Conservation (phyloP, 1,140 invertebrate species). For the Nylanderia fulva region DNA sequence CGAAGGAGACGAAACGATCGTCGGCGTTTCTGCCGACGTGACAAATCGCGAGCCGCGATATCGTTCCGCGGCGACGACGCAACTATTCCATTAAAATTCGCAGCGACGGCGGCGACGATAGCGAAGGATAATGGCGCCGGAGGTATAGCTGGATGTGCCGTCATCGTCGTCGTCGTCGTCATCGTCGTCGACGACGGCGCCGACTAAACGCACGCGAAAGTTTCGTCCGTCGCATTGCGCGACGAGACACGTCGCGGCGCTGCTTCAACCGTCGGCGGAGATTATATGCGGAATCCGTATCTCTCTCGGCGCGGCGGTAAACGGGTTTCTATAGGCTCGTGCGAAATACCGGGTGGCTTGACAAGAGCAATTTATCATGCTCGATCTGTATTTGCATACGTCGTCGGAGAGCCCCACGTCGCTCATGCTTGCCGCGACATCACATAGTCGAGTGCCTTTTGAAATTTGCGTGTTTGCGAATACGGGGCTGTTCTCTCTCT, state of each 20-base stretch:
- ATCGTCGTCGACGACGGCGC: neutral
- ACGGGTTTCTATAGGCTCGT: constrained; percentile 81
- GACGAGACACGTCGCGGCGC: constrained; percentile 47
- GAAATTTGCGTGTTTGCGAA: constrained; percentile 86
- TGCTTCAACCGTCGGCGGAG: constrained; percentile 75
- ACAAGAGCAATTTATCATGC: constrained; percentile 86
- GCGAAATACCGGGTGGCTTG: constrained; percentile 85
- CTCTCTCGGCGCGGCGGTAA: constrained; percentile 76
- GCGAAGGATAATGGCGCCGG: constrained; percentile 31
- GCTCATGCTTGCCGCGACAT: constrained; percentile 82
- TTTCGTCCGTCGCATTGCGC: constrained; percentile 49
- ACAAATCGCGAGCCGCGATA: constrained; percentile 51
- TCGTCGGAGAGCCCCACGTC: constrained; percentile 83
- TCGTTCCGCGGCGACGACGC: constrained; percentile 42
- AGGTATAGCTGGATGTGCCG: neutral
- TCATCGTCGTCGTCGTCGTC: neutral
- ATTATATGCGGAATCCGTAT: constrained; percentile 80
- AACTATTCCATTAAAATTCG: constrained; percentile 64
- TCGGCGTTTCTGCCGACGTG: constrained; percentile 28
- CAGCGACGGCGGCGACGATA: constrained; percentile 16
- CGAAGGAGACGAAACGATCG: constrained; percentile 17
- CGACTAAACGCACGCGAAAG: constrained; percentile 54
- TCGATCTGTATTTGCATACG: constrained; percentile 87
- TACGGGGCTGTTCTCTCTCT: constrained; percentile 72
- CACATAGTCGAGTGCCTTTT: constrained; percentile 86